These are phyloP conservation scores for Prionace glauca DNA, from an alignment of 2,797 vertebrate genomes.

Conservation along the genomic window DNA sequence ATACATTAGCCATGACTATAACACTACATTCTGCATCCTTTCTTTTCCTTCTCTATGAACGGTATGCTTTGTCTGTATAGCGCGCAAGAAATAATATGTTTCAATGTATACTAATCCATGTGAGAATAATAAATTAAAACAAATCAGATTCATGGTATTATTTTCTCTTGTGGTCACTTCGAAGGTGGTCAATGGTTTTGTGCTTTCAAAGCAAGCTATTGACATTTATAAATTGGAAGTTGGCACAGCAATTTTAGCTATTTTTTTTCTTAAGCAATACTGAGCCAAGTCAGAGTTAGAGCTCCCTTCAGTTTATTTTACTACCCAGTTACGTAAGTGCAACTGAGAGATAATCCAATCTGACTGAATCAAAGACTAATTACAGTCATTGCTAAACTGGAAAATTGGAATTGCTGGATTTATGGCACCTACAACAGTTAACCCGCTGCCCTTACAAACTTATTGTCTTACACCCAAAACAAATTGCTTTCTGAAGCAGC, in stretches of 20 bases:
- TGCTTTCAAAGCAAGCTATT: not conserved
- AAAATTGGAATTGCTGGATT: slow-evolving; percentile 27
- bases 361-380: slow-evolving; percentile 19
- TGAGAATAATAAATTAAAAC: no score
- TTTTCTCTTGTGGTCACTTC: not conserved
- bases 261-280: not conserved
- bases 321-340: not conserved
- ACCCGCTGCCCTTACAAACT: not conserved
- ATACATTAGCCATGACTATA: no score
- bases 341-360: slow-evolving; percentile 10
- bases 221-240: not conserved
- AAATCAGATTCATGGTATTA: not conserved
- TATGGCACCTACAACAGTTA: not conserved
- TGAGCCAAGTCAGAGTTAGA: slow-evolving; percentile 7
- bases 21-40: no score
- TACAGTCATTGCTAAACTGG: not conserved
- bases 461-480: slow-evolving; percentile 13
- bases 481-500: slow-evolving; percentile 19
- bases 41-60: no score
- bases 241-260: not conserved
- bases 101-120: no score
- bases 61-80: no score
- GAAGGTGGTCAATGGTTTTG: not conserved
- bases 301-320: not conserved
- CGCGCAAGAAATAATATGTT: no score